phyloP scores from a whole-genome alignment of 2,113 vertebrate genomes.

The Callipepla californica region DNA sequence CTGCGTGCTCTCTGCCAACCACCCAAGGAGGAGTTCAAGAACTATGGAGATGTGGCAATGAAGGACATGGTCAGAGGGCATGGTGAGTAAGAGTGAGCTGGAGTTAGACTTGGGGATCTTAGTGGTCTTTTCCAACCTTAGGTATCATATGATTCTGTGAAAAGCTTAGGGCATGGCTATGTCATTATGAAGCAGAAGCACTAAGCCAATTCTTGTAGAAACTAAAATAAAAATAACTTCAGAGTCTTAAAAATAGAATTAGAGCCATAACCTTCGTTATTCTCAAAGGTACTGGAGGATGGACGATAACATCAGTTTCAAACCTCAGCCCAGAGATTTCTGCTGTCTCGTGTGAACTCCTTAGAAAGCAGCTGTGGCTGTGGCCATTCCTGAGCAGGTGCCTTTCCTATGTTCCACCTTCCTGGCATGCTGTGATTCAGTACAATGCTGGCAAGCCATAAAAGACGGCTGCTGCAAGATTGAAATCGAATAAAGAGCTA shows the following conservation, averaged over 20 bases:
- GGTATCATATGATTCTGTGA: neutral
- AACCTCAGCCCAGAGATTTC: conserved; percentile 12
- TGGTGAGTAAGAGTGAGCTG: too few relatives aligned
- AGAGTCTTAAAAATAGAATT: neutral
- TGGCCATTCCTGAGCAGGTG: conserved; percentile 37
- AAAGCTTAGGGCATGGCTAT: neutral
- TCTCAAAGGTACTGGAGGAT: neutral
- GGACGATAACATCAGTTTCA: conserved; percentile 24
- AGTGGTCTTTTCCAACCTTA: too few relatives aligned
- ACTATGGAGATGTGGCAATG: too few relatives aligned
- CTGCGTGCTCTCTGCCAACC: accelerated
- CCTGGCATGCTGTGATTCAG: neutral
- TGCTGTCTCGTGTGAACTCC: neutral
- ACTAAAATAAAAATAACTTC: neutral
- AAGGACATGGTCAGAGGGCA: too few relatives aligned
- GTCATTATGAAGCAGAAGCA: neutral
- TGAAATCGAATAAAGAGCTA: conserved; percentile 42
- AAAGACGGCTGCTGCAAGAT: conserved; percentile 8
- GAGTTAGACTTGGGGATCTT: too few relatives aligned
- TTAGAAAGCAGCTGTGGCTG: neutral
- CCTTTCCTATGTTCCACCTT: conserved; percentile 61
- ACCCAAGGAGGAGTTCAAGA: too few relatives aligned
- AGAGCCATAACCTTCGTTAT: neutral
- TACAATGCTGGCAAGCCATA: conserved; percentile 45
- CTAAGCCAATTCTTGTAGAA: neutral